Evolutionary conservation across 2,888 invertebrate genomes (phyloP), one percentile per base, ranked within the genome.

Genomic region (Cataglyphis altisquamis): DNA sequence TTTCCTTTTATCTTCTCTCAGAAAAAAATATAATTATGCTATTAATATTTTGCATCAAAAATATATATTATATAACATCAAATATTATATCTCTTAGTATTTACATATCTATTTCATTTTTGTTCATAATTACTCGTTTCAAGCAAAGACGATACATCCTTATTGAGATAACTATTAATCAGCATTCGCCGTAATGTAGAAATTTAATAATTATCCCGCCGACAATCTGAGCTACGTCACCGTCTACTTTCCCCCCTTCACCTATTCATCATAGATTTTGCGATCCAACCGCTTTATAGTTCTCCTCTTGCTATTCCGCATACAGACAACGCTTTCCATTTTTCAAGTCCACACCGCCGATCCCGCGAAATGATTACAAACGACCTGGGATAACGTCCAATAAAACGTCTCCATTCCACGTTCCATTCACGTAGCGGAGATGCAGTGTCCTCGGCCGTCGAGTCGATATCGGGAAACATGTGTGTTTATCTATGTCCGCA

Each of bases 331-430:
- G 84, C 75, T 72, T 80, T 87, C 85, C 87, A 90, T 91, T 90
- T 91, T 89, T 89, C 90, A 88, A 89, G 87, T 89, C 88, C 85
- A 75, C 87, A 55, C 83, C 80, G 84, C 82, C 86, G 85, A 83
- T 82, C 86, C 66, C 85, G 73, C 87, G 86, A 88, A 91, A 90
- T 87, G 90, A 91, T 91, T 91, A 91, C 86, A 89, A 91, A 91
- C 91, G 89, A 89, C 81, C 87, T 68, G 83, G 86, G 88, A 91
- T 90, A 90, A 89, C 89, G 87, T 90, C 88, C 89, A 87, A 91
- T 90, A 89, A 90, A 90, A 91, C 86, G 90, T 90, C 89, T 88
- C 87, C 84, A 90, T 91, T 88, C 84, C 85, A 74, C 73, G 83
- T 86, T 86, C 84, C 84, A 77, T 70, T 66, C 85, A 87, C 86